Evolutionary conservation across 2,797 vertebrate species (phyloP).

Genomic region (Carcharodon carcharias): DNA sequence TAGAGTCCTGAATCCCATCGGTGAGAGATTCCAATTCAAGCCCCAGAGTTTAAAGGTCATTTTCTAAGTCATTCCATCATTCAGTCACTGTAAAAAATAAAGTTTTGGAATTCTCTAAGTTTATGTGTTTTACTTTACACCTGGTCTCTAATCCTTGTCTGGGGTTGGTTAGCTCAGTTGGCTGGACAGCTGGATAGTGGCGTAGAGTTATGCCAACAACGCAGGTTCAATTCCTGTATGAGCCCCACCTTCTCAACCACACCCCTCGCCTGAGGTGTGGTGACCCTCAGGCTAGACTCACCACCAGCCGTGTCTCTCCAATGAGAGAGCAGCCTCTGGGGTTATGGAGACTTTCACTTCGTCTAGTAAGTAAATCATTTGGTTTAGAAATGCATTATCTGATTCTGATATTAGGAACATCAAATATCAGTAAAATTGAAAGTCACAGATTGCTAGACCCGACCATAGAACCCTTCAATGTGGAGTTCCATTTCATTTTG

Average conservation of each 20-base stretch:
- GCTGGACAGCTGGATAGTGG: too few relatives aligned
- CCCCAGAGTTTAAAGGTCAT: neutral
- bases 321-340: too few relatives aligned
- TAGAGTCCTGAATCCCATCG: neutral
- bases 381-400: neutral
- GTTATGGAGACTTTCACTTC: neutral
- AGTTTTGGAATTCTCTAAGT: neutral
- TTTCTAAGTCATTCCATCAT: neutral
- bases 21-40: neutral
- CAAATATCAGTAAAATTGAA: neutral
- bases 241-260: too few relatives aligned
- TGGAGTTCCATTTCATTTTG: neutral
- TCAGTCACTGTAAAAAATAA: neutral
- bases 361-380: neutral
- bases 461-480: neutral
- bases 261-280: too few relatives aligned
- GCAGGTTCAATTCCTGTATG: too few relatives aligned
- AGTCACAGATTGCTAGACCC: too few relatives aligned
- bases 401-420: neutral
- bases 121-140: neutral
- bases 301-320: too few relatives aligned
- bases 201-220: too few relatives aligned
- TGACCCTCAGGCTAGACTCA: too few relatives aligned
- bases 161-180: too few relatives aligned
- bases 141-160: neutral